Percentiles rank a stretch among this genome's conserved stretches.
phyloP scores from a whole-genome alignment of 2,797 vertebrate genomes.

The Strix occidentalis region DNA sequence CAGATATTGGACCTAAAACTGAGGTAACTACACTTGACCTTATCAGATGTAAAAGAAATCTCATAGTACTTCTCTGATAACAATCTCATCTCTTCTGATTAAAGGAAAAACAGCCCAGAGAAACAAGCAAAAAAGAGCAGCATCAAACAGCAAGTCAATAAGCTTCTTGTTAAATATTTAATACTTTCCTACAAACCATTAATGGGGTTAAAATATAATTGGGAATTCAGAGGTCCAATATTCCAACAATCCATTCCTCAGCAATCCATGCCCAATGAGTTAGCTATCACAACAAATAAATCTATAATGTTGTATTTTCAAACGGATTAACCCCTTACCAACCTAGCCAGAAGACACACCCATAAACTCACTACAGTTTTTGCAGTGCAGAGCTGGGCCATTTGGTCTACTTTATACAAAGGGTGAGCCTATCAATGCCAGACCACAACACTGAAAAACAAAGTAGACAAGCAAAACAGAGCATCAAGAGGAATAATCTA shows the following conservation, averaged over 20 bases:
- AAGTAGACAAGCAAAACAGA: not conserved
- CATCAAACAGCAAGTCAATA: slow-evolving; percentile 10
- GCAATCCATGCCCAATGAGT: not conserved
- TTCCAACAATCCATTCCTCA: not conserved
- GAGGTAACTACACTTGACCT: not conserved
- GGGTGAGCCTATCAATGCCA: not conserved
- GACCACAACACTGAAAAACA: not conserved
- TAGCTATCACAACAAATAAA: not conserved
- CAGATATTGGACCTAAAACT: slow-evolving; percentile 14
- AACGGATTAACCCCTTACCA: not conserved
- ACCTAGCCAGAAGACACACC: not conserved
- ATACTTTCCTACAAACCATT: slow-evolving; percentile 6
- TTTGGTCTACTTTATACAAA: not conserved
- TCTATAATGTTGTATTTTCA: not conserved
- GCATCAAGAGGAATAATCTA: not conserved
- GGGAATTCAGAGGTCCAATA: not conserved
- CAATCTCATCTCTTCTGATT: not conserved
- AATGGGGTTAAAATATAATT: not conserved
- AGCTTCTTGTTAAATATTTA: slow-evolving; percentile 9
- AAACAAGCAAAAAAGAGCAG: not conserved
- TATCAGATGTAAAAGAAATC: slow-evolving; percentile 17
- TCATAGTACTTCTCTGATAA: not conserved
- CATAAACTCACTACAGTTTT: not conserved
- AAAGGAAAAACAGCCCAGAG: not conserved
- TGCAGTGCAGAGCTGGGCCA: not conserved